Evolutionary conservation across 2,797 vertebrate genomes (phyloP).

Genomic region (Sorex maritimensis): DNA sequence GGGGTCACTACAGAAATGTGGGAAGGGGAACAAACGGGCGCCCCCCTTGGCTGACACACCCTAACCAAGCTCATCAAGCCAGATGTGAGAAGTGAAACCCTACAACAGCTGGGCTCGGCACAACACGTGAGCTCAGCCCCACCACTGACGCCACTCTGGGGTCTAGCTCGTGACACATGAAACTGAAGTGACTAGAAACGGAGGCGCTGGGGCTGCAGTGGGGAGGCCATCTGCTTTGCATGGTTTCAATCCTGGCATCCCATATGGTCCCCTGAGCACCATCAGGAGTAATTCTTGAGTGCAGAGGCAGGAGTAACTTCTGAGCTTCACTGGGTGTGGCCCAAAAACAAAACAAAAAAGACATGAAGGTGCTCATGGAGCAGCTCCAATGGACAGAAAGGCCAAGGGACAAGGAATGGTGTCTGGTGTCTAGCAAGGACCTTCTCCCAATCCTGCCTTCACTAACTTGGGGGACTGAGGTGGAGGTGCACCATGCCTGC

Average conservation of each 20-base stretch:
- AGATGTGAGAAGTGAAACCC: constrained; percentile 28
- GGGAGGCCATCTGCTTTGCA: too few relatives aligned
- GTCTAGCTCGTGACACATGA: background rate
- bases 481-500: too few relatives aligned
- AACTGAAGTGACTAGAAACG: constrained; percentile 41
- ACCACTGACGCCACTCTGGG: background rate
- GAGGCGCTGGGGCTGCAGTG: background rate
- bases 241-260: too few relatives aligned
- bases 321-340: too few relatives aligned
- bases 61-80: background rate
- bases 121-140: background rate
- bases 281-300: too few relatives aligned
- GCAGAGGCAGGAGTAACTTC: too few relatives aligned
- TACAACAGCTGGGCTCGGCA: background rate
- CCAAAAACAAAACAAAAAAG: too few relatives aligned
- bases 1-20: too few relatives aligned
- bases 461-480: constrained; percentile 14
- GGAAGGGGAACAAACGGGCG: too few relatives aligned
- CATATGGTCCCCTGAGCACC: too few relatives aligned
- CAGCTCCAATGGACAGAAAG: constrained; percentile 24
- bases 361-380: background rate
- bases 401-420: constrained; percentile 43
- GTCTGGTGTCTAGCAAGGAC: background rate
- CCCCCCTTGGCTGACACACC: background rate
- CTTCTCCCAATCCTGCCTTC: background rate